Percentiles rank a stretch among this genome's conserved stretches.
Evolutionary conservation across 37 sponge, comb jelly and placozoan genomes (phyloP).

Genomic region (Hexactinellida sp.): DNA sequence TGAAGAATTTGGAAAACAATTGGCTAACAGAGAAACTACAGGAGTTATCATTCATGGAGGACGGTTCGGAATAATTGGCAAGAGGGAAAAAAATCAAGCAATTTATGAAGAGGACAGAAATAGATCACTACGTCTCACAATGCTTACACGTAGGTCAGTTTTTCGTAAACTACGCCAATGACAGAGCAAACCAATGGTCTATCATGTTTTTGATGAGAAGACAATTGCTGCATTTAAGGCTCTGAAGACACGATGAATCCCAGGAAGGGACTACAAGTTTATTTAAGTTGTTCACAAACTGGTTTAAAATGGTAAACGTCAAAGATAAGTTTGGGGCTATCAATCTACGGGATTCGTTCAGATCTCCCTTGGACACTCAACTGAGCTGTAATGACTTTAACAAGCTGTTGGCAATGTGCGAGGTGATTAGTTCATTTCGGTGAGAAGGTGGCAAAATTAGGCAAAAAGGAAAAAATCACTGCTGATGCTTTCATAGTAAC

Average conservation of each 20-base stretch:
- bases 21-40: constrained; percentile 6
- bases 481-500: no score
- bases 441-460: background rate
- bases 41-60: constrained; percentile 3
- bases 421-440: background rate
- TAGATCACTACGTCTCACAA: background rate
- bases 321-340: constrained; percentile 13
- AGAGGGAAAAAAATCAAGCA: background rate
- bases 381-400: background rate
- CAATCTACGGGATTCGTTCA: constrained; percentile 8
- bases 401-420: background rate
- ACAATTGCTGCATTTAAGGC: background rate
- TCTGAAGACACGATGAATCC: background rate
- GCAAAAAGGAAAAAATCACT: background rate
- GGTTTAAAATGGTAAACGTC: constrained; percentile 1
- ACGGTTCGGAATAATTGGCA: background rate
- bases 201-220: constrained; percentile 5
- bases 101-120: constrained; percentile 12
- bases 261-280: constrained; percentile 11
- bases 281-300: background rate
- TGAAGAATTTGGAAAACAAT: constrained; percentile 9
- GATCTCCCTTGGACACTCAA: background rate
- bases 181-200: background rate
- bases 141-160: background rate
- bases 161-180: background rate